phyloP scores from a whole-genome alignment of 2,797 vertebrate genomes.

The Prionace glauca region DNA sequence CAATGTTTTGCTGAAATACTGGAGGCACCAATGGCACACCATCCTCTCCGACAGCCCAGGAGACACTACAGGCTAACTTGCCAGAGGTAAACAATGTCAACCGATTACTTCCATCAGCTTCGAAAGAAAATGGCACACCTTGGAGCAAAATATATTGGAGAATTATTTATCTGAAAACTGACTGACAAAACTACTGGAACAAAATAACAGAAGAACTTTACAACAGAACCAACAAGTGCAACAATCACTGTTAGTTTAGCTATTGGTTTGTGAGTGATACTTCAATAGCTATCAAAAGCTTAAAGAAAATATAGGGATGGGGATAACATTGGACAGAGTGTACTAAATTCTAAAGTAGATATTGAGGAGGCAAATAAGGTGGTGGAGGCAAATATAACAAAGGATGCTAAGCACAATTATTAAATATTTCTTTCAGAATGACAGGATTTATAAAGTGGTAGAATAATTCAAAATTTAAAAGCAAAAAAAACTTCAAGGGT shows the following conservation, averaged over 20 bases:
- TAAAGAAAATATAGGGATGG: not conserved
- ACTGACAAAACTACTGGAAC: not conserved
- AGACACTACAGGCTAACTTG: conserved; percentile 78
- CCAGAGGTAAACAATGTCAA: conserved; percentile 86
- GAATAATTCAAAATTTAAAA: not conserved
- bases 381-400: not conserved
- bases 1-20: conserved; percentile 59
- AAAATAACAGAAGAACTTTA: not conserved
- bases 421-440: not conserved
- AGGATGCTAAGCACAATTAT: not conserved
- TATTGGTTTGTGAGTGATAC: not conserved
- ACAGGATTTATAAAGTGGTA: not conserved
- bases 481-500: not conserved
- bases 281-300: not conserved
- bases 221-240: not conserved
- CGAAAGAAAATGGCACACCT: conserved; percentile 89
- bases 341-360: not conserved
- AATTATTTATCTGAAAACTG: not conserved
- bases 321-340: not conserved
- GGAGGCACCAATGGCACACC: conserved; percentile 75
- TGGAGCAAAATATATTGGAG: not conserved
- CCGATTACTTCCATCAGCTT: conserved; percentile 78
- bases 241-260: not conserved
- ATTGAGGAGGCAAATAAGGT: not conserved
- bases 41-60: conserved; percentile 80